Evolutionary conservation across 2,113 vertebrate species (phyloP).

Genomic region (Tragulus kanchil): DNA sequence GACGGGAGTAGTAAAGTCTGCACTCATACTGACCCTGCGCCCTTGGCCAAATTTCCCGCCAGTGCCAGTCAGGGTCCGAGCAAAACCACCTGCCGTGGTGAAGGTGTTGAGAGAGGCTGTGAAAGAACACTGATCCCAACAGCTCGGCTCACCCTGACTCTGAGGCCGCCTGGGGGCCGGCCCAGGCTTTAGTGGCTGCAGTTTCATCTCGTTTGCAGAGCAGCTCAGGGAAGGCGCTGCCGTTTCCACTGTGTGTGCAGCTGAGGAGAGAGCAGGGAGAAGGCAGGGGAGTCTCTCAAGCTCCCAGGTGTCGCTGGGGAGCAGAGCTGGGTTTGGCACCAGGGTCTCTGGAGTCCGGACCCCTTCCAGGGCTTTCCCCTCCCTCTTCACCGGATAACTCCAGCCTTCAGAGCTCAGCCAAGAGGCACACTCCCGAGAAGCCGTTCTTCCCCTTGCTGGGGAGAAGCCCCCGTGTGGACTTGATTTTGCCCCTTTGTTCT

Average conservation of each 20-base stretch:
- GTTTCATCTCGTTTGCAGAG: background rate
- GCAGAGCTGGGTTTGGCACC: background rate
- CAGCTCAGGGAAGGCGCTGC: accelerated
- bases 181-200: accelerated
- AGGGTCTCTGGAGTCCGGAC: background rate
- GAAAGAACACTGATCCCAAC: accelerated
- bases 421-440: background rate
- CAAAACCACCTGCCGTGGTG: background rate
- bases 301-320: accelerated
- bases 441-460: background rate
- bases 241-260: accelerated
- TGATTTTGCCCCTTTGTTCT: background rate
- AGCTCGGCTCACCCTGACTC: background rate
- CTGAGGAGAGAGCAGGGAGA: background rate
- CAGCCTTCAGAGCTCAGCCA: background rate
- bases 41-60: background rate
- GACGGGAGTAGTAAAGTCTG: background rate
- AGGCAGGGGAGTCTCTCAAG: background rate
- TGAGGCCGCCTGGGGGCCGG: background rate
- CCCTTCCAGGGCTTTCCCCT: too few species aligned
- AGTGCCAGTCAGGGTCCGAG: background rate
- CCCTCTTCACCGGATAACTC: background rate
- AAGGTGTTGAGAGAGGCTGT: background rate
- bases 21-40: background rate
- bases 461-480: background rate